Evolutionary conservation across 2,888 invertebrate genomes (phyloP).

Genomic region (Eupithecia subumbrata): DNA sequence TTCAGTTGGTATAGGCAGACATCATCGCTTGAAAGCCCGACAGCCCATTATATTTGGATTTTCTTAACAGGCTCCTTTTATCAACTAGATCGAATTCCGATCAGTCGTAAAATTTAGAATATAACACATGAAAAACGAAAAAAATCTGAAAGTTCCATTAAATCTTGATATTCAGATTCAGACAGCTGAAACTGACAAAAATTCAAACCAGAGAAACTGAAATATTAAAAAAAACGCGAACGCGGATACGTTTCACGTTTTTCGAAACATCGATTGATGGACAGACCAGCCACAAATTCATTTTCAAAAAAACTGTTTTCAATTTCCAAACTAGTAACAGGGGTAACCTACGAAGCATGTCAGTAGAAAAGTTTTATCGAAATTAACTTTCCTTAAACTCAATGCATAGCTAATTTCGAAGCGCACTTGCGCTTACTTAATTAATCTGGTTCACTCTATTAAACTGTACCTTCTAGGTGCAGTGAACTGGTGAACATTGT

Average conservation of each 20-base stretch:
- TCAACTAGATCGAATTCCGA: constrained; percentile 30
- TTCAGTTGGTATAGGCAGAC: constrained; percentile 19
- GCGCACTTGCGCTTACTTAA: not conserved
- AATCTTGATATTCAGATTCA: not conserved
- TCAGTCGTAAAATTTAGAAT: not conserved
- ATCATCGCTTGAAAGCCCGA: constrained; percentile 31
- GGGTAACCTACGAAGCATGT: not conserved
- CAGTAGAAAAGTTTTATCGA: not conserved
- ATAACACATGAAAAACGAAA: not conserved
- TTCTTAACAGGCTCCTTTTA: constrained; percentile 37
- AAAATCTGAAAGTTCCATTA: not conserved
- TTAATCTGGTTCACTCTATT: not conserved
- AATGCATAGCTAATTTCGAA: too few species aligned
- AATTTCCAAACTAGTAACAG: not conserved
- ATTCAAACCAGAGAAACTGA: not conserved
- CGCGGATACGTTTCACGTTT: not conserved
- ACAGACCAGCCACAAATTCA: not conserved
- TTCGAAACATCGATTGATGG: not conserved
- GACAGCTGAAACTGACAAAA: not conserved
- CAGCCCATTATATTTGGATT: constrained; percentile 32
- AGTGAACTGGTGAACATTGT: not conserved
- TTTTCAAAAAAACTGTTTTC: not conserved
- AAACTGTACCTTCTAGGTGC: not conserved
- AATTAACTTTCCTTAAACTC: not conserved
- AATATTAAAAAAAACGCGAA: not conserved